A percentile compares a stretch with the other conserved stretches of the same genome.
phyloP scores from a whole-genome alignment of 2,113 vertebrate genomes.

The Nymphicus hollandicus region DNA sequence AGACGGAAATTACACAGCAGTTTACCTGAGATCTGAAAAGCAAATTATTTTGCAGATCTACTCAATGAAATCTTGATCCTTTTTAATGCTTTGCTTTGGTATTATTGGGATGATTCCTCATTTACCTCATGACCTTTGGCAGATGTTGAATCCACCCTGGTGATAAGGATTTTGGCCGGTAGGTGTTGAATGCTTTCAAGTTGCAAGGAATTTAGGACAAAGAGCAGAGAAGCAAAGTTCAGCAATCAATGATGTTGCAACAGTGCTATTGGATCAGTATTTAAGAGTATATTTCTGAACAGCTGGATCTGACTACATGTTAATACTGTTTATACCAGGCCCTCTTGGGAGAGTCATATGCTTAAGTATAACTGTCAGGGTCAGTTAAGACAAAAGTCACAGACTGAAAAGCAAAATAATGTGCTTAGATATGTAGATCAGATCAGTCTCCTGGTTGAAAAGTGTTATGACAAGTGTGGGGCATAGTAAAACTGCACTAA shows the following conservation, averaged over 20 bases:
- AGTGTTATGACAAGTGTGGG: neutral
- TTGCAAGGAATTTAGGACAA: neutral
- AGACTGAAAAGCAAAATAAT: neutral
- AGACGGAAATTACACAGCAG: conserved; percentile 24
- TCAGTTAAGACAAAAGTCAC: neutral
- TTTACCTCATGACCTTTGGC: neutral
- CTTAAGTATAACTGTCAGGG: neutral
- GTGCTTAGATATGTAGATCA: neutral
- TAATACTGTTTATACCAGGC: neutral
- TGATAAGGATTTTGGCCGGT: neutral
- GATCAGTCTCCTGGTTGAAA: neutral
- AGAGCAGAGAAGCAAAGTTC: neutral
- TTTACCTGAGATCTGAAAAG: conserved; percentile 7
- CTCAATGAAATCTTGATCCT: neutral
- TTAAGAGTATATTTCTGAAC: neutral
- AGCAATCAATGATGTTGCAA: neutral
- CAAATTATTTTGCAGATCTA: conserved; percentile 18
- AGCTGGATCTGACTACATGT: neutral
- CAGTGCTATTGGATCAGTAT: neutral
- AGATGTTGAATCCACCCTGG: neutral
- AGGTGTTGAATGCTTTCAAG: neutral
- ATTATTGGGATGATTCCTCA: neutral
- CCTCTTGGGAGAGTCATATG: neutral
- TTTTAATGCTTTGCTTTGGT: neutral
- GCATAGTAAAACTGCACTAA: neutral